Evolutionary conservation across 2,797 vertebrate genomes (phyloP), one percentile per base, ranked within the genome.

Genomic region (Enteromius argenteus): DNA sequence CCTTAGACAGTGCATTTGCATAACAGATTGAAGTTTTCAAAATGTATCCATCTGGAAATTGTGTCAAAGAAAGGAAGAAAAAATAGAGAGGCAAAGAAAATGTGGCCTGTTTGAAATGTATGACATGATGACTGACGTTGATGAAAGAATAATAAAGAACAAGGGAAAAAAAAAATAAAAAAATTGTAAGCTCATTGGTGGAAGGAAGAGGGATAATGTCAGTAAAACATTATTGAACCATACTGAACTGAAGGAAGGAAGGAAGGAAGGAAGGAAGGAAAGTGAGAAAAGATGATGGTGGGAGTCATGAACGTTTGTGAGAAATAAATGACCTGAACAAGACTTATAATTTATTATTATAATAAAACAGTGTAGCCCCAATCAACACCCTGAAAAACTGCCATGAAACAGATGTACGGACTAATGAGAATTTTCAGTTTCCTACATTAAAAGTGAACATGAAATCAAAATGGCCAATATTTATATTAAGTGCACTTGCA

Each of bases 241-340:
- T 69, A 85, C 77, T 83, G 72, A 62, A 85, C 79, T 85, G 80
- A 87, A 88, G 81, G 69, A 66, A 84, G 83, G 56, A 83, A 66
- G 77, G 30, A 74, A 39, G 39, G 46, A 49, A 21, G 19, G 51
- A 56, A 56, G 42, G 9, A 44, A 72, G 27, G 39, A 74, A 76
- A 56, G 23, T 5, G 4, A 66, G 49, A 15, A 68, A 68, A 64
- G 30, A 64, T 4, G 8, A 73, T 30, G 21, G 32, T 62, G 37
- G 51, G 58, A 71, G 4, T 60, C 23, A 35, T 46, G 56, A 32
- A 85, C 78, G 39, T 72, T 60, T 53, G 35, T 23, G 4, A 49
- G 71, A 86, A 85, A 85, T 69, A 80, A 80, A 85, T 86, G 76
- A 84, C 67, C 81, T 87, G 69, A 85, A 85, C 5, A 10, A 85